A percentile compares a stretch with the other conserved stretches of the same genome.
These are phyloP conservation scores for Cairina moschata DNA, from an alignment of 2,113 vertebrate species.

Conservation along the genomic window DNA sequence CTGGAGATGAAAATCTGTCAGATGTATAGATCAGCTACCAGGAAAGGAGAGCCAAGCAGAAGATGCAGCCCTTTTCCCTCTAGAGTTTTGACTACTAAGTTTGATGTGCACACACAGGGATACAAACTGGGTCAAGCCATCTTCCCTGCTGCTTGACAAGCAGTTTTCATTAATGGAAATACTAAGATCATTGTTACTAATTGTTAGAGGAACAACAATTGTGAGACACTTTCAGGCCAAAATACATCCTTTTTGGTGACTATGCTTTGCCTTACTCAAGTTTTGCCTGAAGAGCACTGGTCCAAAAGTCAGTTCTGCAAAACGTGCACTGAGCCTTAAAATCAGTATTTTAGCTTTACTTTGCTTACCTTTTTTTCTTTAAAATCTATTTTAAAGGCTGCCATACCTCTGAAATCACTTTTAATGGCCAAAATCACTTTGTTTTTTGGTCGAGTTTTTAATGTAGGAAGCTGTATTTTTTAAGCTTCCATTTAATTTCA, in stretches of 20 bases:
- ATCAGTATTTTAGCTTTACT: not conserved
- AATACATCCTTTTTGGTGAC: not conserved
- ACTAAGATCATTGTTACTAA: not conserved
- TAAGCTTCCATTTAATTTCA: not conserved
- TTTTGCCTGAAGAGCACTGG: no score
- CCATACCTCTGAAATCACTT: rapidly evolving
- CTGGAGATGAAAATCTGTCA: rapidly evolving
- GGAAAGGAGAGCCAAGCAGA: no score
- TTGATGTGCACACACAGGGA: not conserved
- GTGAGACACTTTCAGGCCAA: not conserved
- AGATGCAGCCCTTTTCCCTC: not conserved
- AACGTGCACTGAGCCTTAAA: not conserved
- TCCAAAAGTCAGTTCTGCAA: not conserved
- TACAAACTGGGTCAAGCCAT: not conserved
- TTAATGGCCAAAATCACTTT: rapidly evolving
- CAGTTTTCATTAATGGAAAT: not conserved
- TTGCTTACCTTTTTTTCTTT: no score
- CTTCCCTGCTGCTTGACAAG: not conserved
- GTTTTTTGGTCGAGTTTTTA: rapidly evolving
- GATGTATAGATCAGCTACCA: not conserved
- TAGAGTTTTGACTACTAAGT: no score
- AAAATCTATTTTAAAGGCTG: not conserved
- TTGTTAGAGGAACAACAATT: not conserved
- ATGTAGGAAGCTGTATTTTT: rapidly evolving
- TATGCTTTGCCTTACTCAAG: not conserved